These are phyloP conservation scores for Nebria brevicollis DNA, from an alignment of 2,888 invertebrate species.

Conservation along the genomic window DNA sequence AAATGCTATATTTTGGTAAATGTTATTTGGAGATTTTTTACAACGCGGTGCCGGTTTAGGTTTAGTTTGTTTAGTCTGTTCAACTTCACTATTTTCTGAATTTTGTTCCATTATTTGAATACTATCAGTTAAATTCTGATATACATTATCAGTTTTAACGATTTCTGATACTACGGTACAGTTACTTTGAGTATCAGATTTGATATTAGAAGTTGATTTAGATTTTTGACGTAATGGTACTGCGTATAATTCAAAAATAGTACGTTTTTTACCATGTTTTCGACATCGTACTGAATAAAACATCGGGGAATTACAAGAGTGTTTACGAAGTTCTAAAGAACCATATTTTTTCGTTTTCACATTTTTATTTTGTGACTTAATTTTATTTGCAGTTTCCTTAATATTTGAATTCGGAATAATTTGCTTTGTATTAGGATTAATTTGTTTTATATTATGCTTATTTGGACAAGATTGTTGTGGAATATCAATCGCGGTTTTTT, in stretches of 20 bases:
- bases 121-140: conserved; percentile 74
- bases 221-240: conserved; percentile 56
- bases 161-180: conserved; percentile 40
- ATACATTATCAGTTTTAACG: conserved; percentile 56
- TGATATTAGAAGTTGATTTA: conserved; percentile 27
- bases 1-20: conserved; percentile 54
- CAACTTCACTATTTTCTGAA: conserved; percentile 55
- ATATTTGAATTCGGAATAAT: background rate
- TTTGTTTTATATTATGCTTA: background rate
- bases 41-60: conserved; percentile 70
- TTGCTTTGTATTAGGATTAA: background rate
- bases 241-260: conserved; percentile 57
- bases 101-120: conserved; percentile 73
- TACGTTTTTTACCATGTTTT: conserved; percentile 60
- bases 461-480: background rate
- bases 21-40: conserved; percentile 53
- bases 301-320: conserved; percentile 62
- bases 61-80: conserved; percentile 51
- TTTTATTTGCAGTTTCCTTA: conserved; percentile 22
- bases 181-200: conserved; percentile 29
- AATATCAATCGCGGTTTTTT: background rate
- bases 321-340: conserved; percentile 60
- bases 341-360: conserved; percentile 53
- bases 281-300: conserved; percentile 63
- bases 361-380: conserved; percentile 42